Percentiles rank a stretch among this genome's conserved stretches.
These are phyloP conservation scores for Osmerus eperlanus DNA, from an alignment of 2,113 vertebrate species.

Conservation along the genomic window DNA sequence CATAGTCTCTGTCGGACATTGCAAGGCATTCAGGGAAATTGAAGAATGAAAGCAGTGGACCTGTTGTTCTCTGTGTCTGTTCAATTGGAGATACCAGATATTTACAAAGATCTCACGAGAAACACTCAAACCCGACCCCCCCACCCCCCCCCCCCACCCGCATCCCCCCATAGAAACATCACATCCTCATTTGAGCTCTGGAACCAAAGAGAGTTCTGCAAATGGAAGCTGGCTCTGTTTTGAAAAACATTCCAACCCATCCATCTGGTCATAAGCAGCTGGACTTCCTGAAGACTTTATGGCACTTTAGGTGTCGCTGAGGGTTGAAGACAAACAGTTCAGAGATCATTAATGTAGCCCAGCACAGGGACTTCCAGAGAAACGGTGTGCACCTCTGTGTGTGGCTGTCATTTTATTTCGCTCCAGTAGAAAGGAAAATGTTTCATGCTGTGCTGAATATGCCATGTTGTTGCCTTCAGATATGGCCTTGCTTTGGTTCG, in stretches of 20 bases:
- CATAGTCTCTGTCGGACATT: constrained; percentile 5
- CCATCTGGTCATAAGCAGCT: constrained; percentile 25
- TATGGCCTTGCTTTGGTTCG: background rate
- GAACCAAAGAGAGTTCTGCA: background rate
- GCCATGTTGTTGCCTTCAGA: constrained; percentile 15
- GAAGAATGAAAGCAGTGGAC: constrained; percentile 6
- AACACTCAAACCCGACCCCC: too few relatives aligned
- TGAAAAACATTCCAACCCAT: constrained; percentile 28
- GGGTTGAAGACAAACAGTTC: constrained; percentile 48
- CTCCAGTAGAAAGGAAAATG: constrained; percentile 4
- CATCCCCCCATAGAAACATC: background rate
- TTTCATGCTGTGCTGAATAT: constrained; percentile 4
- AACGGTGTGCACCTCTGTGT: constrained; percentile 2
- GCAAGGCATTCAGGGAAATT: background rate
- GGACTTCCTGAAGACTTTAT: constrained; percentile 60
- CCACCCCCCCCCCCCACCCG: too few relatives aligned
- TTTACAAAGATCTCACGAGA: too few relatives aligned
- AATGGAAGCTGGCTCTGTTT: background rate
- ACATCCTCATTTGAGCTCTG: background rate
- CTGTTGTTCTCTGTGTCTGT: too few relatives aligned
- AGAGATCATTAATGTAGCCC: constrained; percentile 46
- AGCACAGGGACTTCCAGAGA: constrained; percentile 28
- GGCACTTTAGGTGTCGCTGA: constrained; percentile 46
- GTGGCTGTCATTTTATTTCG: constrained; percentile 19
- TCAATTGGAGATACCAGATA: too few relatives aligned